phyloP scores from a whole-genome alignment of 2,113 vertebrate genomes.

The Cyphomyrus plagiostoma region DNA sequence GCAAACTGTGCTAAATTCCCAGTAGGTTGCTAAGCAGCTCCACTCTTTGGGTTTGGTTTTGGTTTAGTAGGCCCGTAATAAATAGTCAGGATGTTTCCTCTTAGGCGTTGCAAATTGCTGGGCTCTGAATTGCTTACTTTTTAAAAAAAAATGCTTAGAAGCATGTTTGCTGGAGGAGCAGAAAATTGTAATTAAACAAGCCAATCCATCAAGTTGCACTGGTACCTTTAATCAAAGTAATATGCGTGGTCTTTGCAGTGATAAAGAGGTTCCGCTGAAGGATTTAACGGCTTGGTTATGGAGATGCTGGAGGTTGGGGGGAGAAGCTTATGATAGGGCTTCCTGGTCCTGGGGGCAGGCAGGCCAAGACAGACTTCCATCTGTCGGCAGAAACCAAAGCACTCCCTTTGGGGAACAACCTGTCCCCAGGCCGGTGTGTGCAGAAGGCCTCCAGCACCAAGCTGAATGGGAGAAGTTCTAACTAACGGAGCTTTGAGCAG shows the following conservation, averaged over 20 bases:
- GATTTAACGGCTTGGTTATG: conserved; percentile 16
- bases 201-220: conserved; percentile 15
- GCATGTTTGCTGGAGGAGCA: neutral
- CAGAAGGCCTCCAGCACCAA: neutral
- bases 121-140: neutral
- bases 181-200: neutral
- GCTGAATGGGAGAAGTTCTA: neutral
- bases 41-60: neutral
- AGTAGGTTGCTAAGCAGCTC: neutral
- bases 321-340: neutral
- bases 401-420: neutral
- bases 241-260: neutral
- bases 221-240: conserved; percentile 26
- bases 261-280: neutral
- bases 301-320: neutral
- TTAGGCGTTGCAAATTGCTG: neutral
- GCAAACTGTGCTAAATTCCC: neutral
- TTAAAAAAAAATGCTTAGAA: neutral
- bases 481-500: neutral
- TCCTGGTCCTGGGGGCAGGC: neutral
- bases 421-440: neutral
- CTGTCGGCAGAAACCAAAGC: neutral
- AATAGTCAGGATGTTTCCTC: neutral
- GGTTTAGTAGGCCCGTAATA: neutral
- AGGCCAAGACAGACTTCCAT: neutral